Evolutionary conservation across 2,113 vertebrate species (phyloP).

Genomic region (Podilymbus podiceps): DNA sequence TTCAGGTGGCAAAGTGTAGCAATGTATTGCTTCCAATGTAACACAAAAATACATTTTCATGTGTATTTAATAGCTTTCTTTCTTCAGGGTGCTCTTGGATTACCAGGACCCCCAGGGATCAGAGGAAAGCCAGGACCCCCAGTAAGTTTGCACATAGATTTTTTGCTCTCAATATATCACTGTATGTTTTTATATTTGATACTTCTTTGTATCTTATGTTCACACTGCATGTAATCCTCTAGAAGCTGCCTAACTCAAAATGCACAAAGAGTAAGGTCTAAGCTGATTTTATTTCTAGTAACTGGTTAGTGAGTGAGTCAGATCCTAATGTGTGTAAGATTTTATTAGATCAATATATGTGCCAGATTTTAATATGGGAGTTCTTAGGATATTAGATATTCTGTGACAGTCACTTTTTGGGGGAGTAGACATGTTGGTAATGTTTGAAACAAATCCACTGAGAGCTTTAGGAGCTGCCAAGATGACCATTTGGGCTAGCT

Average conservation of each 20-base stretch:
- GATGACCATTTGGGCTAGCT: neutral
- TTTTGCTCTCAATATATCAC: neutral
- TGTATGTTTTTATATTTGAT: neutral
- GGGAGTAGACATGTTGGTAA: neutral
- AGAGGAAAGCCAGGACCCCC: slow-evolving; percentile 88
- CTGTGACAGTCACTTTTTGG: neutral
- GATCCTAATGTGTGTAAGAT: neutral
- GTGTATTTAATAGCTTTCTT: neutral
- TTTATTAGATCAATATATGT: neutral
- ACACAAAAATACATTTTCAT: neutral
- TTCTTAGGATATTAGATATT: neutral
- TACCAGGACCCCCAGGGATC: slow-evolving; percentile 83
- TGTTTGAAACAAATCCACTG: neutral
- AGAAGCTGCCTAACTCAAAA: neutral
- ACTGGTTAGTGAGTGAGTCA: neutral
- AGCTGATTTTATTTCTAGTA: neutral
- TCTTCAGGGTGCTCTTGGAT: slow-evolving; percentile 84
- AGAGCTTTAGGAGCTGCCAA: neutral
- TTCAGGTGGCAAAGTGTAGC: neutral
- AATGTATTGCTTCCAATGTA: neutral
- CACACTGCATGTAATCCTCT: neutral
- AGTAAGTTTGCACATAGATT: slow-evolving; percentile 76
- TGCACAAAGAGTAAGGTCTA: neutral
- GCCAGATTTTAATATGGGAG: neutral
- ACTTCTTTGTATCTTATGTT: neutral